These are phyloP conservation scores for Cryptoprocta ferox DNA, from an alignment of 2,797 vertebrate genomes.

Conservation along the genomic window DNA sequence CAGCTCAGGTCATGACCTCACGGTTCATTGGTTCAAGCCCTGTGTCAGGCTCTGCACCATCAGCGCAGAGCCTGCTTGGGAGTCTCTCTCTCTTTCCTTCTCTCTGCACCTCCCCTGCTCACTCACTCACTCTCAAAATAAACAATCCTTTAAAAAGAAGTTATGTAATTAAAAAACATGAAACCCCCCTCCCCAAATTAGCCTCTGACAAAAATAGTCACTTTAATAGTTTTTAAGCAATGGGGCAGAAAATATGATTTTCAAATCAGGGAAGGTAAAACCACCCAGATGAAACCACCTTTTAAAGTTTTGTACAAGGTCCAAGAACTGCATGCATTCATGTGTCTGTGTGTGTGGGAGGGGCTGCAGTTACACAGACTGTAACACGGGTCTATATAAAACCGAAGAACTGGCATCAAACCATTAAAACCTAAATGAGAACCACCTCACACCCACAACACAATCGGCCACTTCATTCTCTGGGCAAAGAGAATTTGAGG, in stretches of 20 bases:
- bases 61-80: too few relatives aligned
- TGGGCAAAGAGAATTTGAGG: not conserved
- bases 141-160: not conserved
- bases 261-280: not conserved
- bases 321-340: not conserved
- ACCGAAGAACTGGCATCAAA: not conserved
- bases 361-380: not conserved
- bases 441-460: not conserved
- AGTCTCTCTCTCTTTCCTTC: too few relatives aligned
- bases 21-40: too few relatives aligned
- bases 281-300: not conserved
- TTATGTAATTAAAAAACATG: constrained; percentile 2
- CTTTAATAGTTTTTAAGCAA: constrained; percentile 18
- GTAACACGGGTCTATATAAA: not conserved
- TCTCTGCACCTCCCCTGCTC: too few relatives aligned
- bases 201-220: not conserved
- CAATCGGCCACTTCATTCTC: not conserved
- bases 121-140: too few relatives aligned
- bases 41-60: too few relatives aligned
- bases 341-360: not conserved
- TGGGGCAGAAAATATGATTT: not conserved
- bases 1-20: too few relatives aligned
- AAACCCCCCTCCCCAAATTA: not conserved
- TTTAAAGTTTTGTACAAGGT: constrained; percentile 16
- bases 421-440: not conserved